Conservation (phyloP, 2,797 vertebrate species). For the Tangara arthus region DNA sequence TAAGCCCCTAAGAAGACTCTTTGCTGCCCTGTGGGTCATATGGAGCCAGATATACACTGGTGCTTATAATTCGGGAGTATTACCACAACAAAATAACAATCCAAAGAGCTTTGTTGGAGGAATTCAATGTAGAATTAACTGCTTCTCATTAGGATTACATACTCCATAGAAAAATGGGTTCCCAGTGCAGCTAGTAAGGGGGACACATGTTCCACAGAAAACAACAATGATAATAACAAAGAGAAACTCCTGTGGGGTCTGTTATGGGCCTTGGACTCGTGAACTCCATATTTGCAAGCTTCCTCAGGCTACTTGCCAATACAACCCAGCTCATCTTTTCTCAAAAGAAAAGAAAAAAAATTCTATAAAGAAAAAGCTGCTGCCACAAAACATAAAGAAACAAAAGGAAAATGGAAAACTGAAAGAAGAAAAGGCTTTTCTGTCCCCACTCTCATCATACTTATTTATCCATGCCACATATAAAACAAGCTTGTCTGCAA, state of each 20-base stretch:
- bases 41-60: background rate
- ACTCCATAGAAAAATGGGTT: background rate
- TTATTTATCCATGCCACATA: background rate
- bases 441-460: background rate
- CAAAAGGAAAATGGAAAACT: background rate
- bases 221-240: background rate
- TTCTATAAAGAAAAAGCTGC: background rate
- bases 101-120: background rate
- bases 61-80: background rate
- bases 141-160: background rate
- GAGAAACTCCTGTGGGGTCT: background rate
- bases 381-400: background rate
- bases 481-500: constrained; percentile 6
- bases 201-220: background rate
- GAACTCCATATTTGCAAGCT: background rate
- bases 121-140: background rate
- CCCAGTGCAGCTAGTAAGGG: background rate
- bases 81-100: background rate
- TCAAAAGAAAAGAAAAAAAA: background rate
- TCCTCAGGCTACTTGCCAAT: background rate
- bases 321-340: background rate
- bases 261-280: background rate
- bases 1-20: background rate
- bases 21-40: background rate
- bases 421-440: constrained; percentile 4